Evolutionary conservation across 2,797 vertebrate genomes (phyloP).

Genomic region (Platalea minor): DNA sequence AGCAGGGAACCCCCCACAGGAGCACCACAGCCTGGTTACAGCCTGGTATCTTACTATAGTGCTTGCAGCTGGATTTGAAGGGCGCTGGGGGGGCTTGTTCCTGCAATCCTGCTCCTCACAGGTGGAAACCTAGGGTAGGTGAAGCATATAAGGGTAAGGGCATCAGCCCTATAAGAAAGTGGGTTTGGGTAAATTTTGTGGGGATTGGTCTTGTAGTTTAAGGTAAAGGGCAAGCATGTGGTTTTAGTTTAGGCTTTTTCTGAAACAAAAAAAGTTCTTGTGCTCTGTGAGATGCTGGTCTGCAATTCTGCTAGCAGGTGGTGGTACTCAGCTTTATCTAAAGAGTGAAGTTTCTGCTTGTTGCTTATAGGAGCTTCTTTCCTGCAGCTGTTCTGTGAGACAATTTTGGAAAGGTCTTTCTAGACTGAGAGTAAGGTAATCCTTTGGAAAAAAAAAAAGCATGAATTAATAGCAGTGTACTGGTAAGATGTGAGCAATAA

Average conservation of each 20-base stretch:
- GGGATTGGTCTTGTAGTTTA: rapidly evolving
- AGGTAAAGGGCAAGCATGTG: background rate
- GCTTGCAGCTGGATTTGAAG: background rate
- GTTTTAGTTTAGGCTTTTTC: background rate
- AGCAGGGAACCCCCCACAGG: rapidly evolving
- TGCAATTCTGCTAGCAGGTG: background rate
- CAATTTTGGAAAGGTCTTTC: background rate
- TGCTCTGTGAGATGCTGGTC: background rate
- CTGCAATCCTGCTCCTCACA: background rate
- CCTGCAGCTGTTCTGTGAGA: background rate
- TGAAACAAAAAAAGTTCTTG: rapidly evolving
- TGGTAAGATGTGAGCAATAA: background rate
- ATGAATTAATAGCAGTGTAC: rapidly evolving
- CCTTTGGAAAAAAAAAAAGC: background rate
- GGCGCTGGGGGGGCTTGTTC: rapidly evolving
- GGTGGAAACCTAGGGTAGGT: background rate
- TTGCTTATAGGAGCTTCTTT: background rate
- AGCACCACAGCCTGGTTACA: rapidly evolving
- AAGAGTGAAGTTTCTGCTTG: background rate
- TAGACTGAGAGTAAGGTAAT: background rate
- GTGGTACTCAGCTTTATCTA: background rate
- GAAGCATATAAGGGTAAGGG: background rate
- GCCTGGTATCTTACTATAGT: rapidly evolving
- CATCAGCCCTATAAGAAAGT: rapidly evolving
- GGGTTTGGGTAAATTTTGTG: no score